A percentile compares a stretch with the other conserved stretches of the same genome.
These are phyloP conservation scores for Hesperophylax magnus DNA, from an alignment of 1,140 invertebrate genomes.

Conservation along the genomic window DNA sequence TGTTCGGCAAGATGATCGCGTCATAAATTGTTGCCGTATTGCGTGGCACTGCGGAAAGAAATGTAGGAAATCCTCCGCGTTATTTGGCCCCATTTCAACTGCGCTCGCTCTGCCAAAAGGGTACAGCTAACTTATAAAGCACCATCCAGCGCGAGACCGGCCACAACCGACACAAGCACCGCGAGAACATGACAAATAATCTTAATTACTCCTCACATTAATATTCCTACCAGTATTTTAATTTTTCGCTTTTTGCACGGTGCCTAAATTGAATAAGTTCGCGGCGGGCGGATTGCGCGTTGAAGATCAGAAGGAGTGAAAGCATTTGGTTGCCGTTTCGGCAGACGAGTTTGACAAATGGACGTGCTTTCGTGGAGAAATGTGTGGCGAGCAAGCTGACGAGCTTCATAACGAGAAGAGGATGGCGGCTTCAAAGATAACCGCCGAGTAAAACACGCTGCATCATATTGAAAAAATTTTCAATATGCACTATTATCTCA, in stretches of 20 bases:
- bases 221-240: no score
- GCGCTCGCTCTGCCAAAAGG: slow-evolving; percentile 23
- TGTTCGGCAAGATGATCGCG: not conserved
- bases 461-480: no score
- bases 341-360: slow-evolving; percentile 30
- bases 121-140: not conserved
- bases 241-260: not conserved
- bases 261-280: not conserved
- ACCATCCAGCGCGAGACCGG: not conserved
- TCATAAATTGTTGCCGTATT: slow-evolving; percentile 22
- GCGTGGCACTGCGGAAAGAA: slow-evolving; percentile 36
- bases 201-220: no score
- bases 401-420: not conserved
- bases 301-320: not conserved
- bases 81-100: slow-evolving; percentile 37
- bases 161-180: not conserved
- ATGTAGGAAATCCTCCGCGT: slow-evolving; percentile 35
- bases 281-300: not conserved
- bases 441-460: no score
- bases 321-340: slow-evolving; percentile 12
- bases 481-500: no score
- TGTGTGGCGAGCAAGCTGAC: not conserved
- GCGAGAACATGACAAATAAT: not conserved
- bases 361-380: not conserved
- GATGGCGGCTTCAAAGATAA: no score